Conservation (phyloP, 2,797 vertebrate genomes). For the Rhabdomys pumilio region DNA sequence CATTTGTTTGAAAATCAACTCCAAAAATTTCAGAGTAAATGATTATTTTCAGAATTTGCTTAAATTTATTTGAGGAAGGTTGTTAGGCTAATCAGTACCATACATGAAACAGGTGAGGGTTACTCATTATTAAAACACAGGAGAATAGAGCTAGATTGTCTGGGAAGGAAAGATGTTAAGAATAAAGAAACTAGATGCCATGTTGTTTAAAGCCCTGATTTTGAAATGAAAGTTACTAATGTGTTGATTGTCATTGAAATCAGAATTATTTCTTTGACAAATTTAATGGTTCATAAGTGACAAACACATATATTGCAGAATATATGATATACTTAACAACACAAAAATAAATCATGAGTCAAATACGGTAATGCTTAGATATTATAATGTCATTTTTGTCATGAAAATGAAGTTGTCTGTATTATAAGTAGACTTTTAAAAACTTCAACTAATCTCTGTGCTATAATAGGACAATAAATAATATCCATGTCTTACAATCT, state of each 20-base stretch:
- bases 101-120: not conserved
- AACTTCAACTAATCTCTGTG: not conserved
- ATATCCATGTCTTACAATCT: not conserved
- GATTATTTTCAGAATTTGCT: slow-evolving; percentile 22
- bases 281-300: slow-evolving; percentile 12
- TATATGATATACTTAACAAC: not conserved
- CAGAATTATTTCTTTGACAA: not conserved
- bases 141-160: not conserved
- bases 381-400: slow-evolving; percentile 28
- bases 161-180: not conserved
- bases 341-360: slow-evolving; percentile 1
- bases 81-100: not conserved
- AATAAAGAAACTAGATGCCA: slow-evolving; percentile 26
- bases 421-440: not conserved
- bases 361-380: slow-evolving; percentile 3
- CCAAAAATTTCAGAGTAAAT: not conserved
- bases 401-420: slow-evolving; percentile 24
- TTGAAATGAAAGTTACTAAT: too few species aligned
- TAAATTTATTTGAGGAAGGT: slow-evolving; percentile 23
- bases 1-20: not conserved
- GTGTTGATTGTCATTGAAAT: slow-evolving; percentile 21
- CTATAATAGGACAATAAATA: not conserved
- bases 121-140: not conserved
- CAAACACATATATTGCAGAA: not conserved
- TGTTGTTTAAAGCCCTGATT: slow-evolving; percentile 31